phyloP scores from a whole-genome alignment of 1,140 invertebrate species.

The Neomicropteryx cornuta region DNA sequence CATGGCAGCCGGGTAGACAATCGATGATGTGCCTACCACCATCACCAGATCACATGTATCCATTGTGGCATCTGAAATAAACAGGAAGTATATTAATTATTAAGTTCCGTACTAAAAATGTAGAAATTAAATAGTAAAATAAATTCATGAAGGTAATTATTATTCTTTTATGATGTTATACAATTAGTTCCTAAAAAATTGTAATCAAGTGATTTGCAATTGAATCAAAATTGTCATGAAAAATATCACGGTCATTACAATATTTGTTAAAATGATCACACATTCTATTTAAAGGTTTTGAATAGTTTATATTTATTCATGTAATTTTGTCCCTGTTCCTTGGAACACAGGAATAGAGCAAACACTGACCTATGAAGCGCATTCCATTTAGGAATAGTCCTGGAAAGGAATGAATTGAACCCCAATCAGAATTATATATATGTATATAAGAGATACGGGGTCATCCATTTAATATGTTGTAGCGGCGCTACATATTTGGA shows the following conservation, averaged over 20 bases:
- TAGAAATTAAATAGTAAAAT: not conserved
- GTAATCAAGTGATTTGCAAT: conserved; percentile 1
- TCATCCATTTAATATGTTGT: too few species aligned
- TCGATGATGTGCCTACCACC: conserved; percentile 77
- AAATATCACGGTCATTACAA: conserved; percentile 2
- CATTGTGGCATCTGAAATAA: conserved; percentile 45
- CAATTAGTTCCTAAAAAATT: not conserved
- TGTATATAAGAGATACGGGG: too few species aligned
- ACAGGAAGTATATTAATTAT: conserved; percentile 4
- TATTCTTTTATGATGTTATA: not conserved
- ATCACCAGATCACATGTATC: conserved; percentile 71
- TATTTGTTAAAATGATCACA: conserved; percentile 7
- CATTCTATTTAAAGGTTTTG: too few species aligned
- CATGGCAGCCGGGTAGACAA: conserved; percentile 90
- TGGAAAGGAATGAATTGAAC: too few species aligned
- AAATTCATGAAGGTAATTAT: not conserved
- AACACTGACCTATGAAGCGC: too few species aligned
- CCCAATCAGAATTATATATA: too few species aligned
- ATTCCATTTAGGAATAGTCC: too few species aligned
- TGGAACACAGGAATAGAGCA: too few species aligned
- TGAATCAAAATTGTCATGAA: conserved; percentile 4
- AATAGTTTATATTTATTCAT: too few species aligned
- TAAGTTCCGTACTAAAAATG: not conserved
- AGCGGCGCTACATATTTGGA: too few species aligned
- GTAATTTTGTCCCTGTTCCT: conserved; percentile 2